These are phyloP conservation scores for Trachelus stipa DNA, from an alignment of 2,888 invertebrate genomes.

Conservation along the genomic window DNA sequence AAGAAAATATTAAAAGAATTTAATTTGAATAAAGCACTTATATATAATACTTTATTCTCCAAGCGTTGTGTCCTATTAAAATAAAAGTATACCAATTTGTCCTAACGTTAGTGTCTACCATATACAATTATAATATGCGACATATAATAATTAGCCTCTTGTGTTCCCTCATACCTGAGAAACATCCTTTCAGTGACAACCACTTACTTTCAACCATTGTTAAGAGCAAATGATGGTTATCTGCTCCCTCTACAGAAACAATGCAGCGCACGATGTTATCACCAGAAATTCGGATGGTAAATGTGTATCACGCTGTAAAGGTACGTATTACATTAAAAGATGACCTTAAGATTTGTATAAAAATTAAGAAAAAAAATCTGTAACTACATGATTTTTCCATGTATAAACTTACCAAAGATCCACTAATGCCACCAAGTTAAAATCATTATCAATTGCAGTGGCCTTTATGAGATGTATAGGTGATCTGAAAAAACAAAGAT, in stretches of 20 bases:
- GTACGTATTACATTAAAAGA: background rate
- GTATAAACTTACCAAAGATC: no score
- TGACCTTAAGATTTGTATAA: background rate
- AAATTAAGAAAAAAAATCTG: no score
- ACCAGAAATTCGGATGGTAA: background rate
- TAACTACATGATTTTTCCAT: no score
- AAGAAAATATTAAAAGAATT: background rate
- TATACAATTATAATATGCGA: background rate
- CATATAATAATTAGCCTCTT: background rate
- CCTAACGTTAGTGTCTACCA: background rate
- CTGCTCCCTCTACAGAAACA: background rate
- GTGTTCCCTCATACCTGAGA: background rate
- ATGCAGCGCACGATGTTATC: background rate
- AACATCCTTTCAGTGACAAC: background rate
- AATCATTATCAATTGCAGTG: no score
- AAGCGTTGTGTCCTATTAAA: background rate
- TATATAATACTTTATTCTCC: background rate
- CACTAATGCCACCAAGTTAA: no score
- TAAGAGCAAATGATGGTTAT: background rate
- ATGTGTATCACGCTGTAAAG: background rate
- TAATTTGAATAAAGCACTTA: background rate
- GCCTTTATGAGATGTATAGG: background rate
- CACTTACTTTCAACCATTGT: background rate
- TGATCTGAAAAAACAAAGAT: background rate
- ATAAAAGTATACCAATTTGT: background rate